A percentile compares a stretch with the other conserved stretches of the same genome.
phyloP scores from a whole-genome alignment of 2,888 invertebrate species.

The Diploptera punctata region DNA sequence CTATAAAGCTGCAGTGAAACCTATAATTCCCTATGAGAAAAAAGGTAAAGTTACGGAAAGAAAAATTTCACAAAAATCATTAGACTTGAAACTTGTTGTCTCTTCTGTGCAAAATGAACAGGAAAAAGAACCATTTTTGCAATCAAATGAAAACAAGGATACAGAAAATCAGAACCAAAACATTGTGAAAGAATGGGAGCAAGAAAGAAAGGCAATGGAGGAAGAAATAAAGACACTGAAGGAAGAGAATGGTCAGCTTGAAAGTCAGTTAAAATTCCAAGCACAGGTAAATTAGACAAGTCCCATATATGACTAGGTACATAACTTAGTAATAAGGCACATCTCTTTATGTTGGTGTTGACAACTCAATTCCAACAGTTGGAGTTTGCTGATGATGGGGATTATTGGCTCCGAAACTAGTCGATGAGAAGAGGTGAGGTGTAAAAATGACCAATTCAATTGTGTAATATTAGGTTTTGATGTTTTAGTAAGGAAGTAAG shows the following conservation, averaged over 20 bases:
- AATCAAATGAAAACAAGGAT: no score
- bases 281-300: conserved; percentile 77
- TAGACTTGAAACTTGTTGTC: conserved; percentile 10
- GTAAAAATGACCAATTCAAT: no score
- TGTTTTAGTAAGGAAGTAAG: no score
- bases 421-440: no score
- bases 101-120: neutral
- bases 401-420: no score
- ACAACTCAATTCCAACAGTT: no score
- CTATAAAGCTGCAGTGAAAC: conserved; percentile 83
- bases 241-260: conserved; percentile 73
- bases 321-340: neutral
- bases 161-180: no score
- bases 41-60: conserved; percentile 48
- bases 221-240: conserved; percentile 67
- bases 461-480: no score
- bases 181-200: conserved; percentile 42
- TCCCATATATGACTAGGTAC: neutral
- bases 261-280: conserved; percentile 86
- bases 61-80: neutral
- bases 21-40: conserved; percentile 64
- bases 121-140: neutral
- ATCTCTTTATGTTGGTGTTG: no score
- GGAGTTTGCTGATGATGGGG: no score
- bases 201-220: conserved; percentile 59